These are phyloP conservation scores for Nyctibius grandis DNA, from an alignment of 2,797 vertebrate species.

Conservation along the genomic window DNA sequence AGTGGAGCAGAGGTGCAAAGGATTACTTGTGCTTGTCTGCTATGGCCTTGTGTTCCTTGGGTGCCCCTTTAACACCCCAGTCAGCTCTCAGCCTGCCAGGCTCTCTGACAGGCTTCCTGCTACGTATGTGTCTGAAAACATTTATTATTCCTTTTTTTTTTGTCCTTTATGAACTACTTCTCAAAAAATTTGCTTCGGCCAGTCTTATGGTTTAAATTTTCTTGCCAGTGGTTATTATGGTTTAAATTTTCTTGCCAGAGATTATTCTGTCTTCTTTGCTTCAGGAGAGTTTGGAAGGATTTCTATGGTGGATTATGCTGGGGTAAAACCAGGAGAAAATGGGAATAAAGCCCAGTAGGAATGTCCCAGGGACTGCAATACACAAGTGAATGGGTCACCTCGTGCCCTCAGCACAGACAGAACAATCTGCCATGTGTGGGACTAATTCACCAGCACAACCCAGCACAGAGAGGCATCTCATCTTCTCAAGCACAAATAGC, in stretches of 20 bases:
- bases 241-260: background rate
- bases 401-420: background rate
- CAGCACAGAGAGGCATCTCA: background rate
- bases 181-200: background rate
- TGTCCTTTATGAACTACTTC: background rate
- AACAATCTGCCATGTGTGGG: background rate
- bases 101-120: background rate
- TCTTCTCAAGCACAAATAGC: background rate
- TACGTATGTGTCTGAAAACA: background rate
- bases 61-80: background rate
- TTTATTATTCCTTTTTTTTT: background rate
- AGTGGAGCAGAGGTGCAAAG: background rate
- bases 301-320: background rate
- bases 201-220: background rate
- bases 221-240: background rate
- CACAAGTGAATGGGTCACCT: background rate
- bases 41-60: background rate
- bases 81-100: background rate
- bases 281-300: background rate
- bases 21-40: background rate
- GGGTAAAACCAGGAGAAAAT: background rate
- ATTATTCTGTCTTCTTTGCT: background rate
- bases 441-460: background rate
- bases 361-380: background rate
- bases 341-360: background rate